Conservation (phyloP, 2,888 invertebrate species). For the Gisinianus flammeolus region DNA sequence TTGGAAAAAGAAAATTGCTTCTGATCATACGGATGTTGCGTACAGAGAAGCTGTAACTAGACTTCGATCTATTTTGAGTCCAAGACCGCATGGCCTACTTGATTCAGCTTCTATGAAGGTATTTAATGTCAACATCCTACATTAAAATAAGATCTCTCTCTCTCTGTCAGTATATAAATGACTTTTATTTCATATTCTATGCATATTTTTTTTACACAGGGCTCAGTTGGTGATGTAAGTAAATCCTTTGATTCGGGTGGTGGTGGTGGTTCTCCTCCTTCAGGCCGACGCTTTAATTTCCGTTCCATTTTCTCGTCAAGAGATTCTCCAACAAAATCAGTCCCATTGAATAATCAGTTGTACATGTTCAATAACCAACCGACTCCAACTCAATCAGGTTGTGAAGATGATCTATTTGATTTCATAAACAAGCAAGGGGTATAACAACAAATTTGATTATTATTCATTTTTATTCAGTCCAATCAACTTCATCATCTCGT, state of each 20-base stretch:
- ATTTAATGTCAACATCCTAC: no score
- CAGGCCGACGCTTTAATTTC: constrained; percentile 41
- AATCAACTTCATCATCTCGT: no score
- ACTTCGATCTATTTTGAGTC: constrained; percentile 67
- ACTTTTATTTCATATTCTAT: background rate
- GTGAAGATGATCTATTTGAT: constrained; percentile 70
- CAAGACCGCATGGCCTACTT: constrained; percentile 43
- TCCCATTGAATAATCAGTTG: constrained; percentile 33
- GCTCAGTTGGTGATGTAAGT: constrained; percentile 31
- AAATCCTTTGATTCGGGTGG: constrained; percentile 10
- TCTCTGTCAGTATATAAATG: no score
- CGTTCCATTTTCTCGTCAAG: constrained; percentile 51
- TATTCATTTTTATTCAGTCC: no score
- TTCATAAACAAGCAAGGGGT: constrained; percentile 83
- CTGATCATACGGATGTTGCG: constrained; percentile 80
- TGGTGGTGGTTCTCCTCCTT: constrained; percentile 4
- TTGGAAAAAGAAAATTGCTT: constrained; percentile 67
- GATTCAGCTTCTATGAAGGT: constrained; percentile 32
- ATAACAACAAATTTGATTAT: no score
- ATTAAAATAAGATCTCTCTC: no score
- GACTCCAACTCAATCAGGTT: background rate
- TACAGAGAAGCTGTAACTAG: constrained; percentile 84
- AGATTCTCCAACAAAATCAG: constrained; percentile 40
- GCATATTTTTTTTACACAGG: constrained; percentile 2
- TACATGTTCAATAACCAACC: constrained; percentile 44